These are phyloP conservation scores for Drosophila aldrichi DNA, from an alignment of 2,888 invertebrate genomes.

Conservation along the genomic window DNA sequence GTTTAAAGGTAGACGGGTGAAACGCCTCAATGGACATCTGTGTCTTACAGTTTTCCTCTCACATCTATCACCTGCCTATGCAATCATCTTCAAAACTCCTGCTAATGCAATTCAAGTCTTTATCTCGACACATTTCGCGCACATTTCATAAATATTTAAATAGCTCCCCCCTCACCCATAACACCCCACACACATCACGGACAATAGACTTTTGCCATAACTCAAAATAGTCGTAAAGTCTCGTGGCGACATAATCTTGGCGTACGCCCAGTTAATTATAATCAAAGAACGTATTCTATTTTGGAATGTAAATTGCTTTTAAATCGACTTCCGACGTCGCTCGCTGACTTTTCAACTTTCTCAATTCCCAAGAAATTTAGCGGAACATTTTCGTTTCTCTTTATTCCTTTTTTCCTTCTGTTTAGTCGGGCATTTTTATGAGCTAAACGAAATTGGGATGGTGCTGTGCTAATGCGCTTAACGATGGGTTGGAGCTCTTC, in stretches of 20 bases:
- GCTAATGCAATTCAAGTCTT: neutral
- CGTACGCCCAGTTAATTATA: conserved; percentile 66
- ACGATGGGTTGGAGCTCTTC: neutral
- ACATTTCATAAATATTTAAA: conserved; percentile 8
- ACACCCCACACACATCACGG: neutral
- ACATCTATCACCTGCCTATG: neutral
- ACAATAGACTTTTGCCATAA: conserved; percentile 22
- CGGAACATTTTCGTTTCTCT: conserved; percentile 13
- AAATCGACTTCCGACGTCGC: conserved; percentile 50
- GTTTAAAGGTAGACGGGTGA: no score
- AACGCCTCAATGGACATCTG: no score
- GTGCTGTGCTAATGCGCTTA: conserved; percentile 31
- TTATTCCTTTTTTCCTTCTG: neutral
- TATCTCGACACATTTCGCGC: neutral
- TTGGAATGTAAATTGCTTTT: conserved; percentile 77
- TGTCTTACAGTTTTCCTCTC: neutral
- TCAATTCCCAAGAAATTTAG: conserved; percentile 39
- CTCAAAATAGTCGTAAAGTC: conserved; percentile 12
- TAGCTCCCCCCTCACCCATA: neutral
- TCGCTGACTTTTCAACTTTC: conserved; percentile 62
- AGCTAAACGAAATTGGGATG: conserved; percentile 32
- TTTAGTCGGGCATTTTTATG: conserved; percentile 61
- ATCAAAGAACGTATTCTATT: conserved; percentile 61
- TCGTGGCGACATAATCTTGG: neutral
- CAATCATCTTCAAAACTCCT: neutral